Base-by-base conservation (phyloP, 92 coral and sea anemone species). In the Parazoanthus atlanticus region DNA sequence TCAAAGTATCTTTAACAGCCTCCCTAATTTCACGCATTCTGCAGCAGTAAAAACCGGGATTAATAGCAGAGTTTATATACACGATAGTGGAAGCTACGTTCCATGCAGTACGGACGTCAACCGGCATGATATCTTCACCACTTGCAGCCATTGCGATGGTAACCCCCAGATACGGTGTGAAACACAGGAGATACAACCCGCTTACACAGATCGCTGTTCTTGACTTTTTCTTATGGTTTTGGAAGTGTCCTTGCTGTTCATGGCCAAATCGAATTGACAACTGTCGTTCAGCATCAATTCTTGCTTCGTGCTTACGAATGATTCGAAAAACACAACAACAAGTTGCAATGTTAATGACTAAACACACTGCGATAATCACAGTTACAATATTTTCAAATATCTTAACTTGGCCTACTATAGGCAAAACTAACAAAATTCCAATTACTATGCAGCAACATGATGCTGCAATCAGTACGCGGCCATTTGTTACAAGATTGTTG, bases 91-190 rank as follows among this genome's bases (percentile, higher is more conserved):
- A 69, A 11, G 74, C 74, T 25, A 69, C 74, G 32, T 69, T 25
- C 74, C 74, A 69, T 69, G 74, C 74, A 69, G n/a, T 69, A 25
- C 74, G 74, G 74, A 69, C 74, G 74, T 69, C 74, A 69, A 26
- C 74, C 32, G 10, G 74, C 32, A 69, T 69, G 74, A 28, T 69
- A 65, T 0, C 71, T 65, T 65, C 13, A 19, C 71, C 71, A 65
- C 28, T 65, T 16, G 71, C 72, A 19, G 72, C 72, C 72, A 66
- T 16, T 21, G 5, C 72, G n/a, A 66, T 66, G 72, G 72, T 21
- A 66, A 66, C 72, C 0, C 72, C 72, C n/a, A 66, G 72, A 21
- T 66, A 66, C 72, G 72, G 25, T 3, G n/a, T 26, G n/a, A 9
- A 23, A 26, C 72, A 66, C 29, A 66, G 72, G 29, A 66, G 15